Conservation (phyloP, 2,888 invertebrate genomes). For the Girardia tigrina region DNA sequence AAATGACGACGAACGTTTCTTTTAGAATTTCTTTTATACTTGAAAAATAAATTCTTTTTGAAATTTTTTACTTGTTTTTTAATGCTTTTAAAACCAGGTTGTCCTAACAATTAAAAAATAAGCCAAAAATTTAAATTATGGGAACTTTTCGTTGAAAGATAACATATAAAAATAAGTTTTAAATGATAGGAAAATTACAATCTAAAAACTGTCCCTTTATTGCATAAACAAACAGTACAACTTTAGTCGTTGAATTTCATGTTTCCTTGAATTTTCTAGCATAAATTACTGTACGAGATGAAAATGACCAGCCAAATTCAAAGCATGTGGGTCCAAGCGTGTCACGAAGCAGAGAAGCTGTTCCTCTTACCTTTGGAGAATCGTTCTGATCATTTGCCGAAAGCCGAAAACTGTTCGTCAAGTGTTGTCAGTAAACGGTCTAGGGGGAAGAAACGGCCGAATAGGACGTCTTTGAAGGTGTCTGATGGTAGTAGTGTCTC, state of each 20-base stretch:
- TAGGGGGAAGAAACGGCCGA: not conserved
- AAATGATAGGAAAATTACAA: too few species aligned
- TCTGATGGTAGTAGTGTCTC: not conserved
- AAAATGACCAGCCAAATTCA: slow-evolving; percentile 8
- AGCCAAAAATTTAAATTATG: too few species aligned
- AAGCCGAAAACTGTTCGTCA: not conserved
- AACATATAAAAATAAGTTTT: too few species aligned
- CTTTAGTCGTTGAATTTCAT: not conserved
- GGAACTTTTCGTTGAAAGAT: too few species aligned
- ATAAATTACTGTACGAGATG: not conserved
- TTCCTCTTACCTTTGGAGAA: not conserved
- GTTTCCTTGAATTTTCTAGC: not conserved
- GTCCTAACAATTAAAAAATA: too few species aligned
- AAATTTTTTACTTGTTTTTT: too few species aligned
- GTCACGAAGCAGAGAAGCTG: not conserved
- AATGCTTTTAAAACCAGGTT: too few species aligned
- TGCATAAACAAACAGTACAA: too few species aligned
- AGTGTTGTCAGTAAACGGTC: not conserved
- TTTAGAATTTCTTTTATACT: too few species aligned
- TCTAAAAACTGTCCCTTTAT: too few species aligned
- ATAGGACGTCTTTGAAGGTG: not conserved
- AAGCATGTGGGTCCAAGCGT: not conserved
- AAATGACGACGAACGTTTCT: too few species aligned
- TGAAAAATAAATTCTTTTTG: too few species aligned
- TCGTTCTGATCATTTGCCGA: not conserved